Conservation (phyloP, 2,113 vertebrate species). For the Seriola quinqueradiata region DNA sequence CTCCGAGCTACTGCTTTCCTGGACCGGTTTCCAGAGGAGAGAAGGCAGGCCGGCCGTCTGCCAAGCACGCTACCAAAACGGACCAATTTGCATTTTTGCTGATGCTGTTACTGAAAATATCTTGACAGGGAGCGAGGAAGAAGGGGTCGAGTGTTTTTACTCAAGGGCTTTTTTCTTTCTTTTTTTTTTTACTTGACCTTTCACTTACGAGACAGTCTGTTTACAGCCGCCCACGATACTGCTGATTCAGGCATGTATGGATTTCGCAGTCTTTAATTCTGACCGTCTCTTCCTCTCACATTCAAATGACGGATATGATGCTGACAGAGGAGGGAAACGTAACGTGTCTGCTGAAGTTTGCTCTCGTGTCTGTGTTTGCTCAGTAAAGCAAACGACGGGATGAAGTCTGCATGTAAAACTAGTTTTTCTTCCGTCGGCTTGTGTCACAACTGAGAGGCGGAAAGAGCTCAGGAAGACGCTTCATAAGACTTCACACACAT, state of each 20-base stretch:
- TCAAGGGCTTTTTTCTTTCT: constrained; percentile 24
- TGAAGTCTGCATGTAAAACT: too few relatives aligned
- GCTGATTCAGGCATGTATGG: constrained; percentile 5
- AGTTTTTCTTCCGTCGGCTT: too few relatives aligned
- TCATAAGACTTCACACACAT: too few relatives aligned
- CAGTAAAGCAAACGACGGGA: too few relatives aligned
- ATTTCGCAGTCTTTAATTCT: not conserved
- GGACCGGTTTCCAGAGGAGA: not conserved
- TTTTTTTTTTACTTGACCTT: constrained; percentile 33
- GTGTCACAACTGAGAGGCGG: too few relatives aligned
- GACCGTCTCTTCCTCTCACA: not conserved
- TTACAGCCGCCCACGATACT: not conserved
- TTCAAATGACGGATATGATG: not conserved
- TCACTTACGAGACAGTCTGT: not conserved
- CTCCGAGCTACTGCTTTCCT: not conserved
- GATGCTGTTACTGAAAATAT: constrained; percentile 19
- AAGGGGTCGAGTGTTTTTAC: constrained; percentile 21
- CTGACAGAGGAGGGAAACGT: not conserved
- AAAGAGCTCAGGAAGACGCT: too few relatives aligned
- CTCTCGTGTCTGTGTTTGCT: too few relatives aligned
- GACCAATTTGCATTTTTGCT: constrained; percentile 59
- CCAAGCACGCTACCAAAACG: not conserved
- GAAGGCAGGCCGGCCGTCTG: not conserved
- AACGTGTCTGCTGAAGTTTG: not conserved
- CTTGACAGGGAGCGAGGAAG: constrained; percentile 35